Conservation (phyloP, 2,888 invertebrate genomes). For the Phalera bucephala region DNA sequence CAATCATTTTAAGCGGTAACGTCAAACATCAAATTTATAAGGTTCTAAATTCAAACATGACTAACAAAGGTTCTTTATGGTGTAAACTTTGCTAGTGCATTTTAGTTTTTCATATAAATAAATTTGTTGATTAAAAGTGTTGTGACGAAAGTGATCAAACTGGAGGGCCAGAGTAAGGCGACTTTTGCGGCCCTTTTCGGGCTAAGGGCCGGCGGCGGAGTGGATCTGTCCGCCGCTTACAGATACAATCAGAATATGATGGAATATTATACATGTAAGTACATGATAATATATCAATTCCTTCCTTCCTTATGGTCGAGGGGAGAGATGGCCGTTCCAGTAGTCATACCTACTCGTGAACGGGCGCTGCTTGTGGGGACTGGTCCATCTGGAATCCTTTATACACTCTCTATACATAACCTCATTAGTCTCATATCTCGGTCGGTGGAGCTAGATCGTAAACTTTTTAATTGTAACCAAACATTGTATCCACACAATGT, state of each 20-base stretch:
- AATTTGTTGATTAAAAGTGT: slow-evolving; percentile 35
- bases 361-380: too few species aligned
- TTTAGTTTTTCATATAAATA: slow-evolving; percentile 22
- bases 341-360: too few species aligned
- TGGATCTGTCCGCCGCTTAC: slow-evolving; percentile 97
- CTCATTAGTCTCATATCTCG: slow-evolving; percentile 1
- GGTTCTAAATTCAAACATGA: slow-evolving; percentile 30
- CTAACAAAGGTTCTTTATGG: slow-evolving; percentile 25
- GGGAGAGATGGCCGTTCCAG: too few species aligned
- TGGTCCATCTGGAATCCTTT: too few species aligned
- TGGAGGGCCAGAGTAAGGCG: slow-evolving; percentile 86
- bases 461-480: too few species aligned
- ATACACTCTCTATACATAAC: too few species aligned
- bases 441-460: too few species aligned
- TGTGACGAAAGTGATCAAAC: slow-evolving; percentile 71
- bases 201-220: slow-evolving; percentile 86
- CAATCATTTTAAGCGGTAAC: slow-evolving; percentile 6
- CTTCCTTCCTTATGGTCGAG: not conserved
- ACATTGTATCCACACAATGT: too few species aligned
- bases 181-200: slow-evolving; percentile 86
- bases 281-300: not conserved
- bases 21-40: slow-evolving; percentile 19
- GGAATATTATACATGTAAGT: slow-evolving; percentile 99
- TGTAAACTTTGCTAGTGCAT: slow-evolving; percentile 21
- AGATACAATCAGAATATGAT: slow-evolving; percentile 99